Evolutionary conservation across 35 echinoderm and acorn worm species (phyloP), one percentile per base, ranked within the genome.

Genomic region (Hemicentrotus pulcherrimus): DNA sequence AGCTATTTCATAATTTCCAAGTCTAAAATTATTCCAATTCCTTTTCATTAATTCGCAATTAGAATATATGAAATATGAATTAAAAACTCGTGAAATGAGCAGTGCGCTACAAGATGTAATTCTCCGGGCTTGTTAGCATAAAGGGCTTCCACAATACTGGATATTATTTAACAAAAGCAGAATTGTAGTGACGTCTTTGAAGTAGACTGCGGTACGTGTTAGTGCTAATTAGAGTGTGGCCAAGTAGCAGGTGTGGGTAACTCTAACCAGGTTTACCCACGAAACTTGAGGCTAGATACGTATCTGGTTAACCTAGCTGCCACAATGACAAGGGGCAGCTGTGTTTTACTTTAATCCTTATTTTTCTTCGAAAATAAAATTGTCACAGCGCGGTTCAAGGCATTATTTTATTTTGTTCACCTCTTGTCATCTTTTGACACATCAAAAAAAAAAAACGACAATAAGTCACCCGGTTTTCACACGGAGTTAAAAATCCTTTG

Each of bases 221-320:
- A 78, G 65, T n/a, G 65, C 19, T 78, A 78, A 78, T 78, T 78
- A 78, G 19, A 78, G 65, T 78, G 65, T 78, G 65, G 65, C 65
- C 65, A 78, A 78, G 65, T 78, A n/a, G 65, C 65, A 78, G 65
- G 65, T 78, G 65, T 4, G 65, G 65, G 65, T 78, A 78, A 78
- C 65, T n/a, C 65, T 78, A 78, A 78, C 65, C 65, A 78, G 65
- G 65, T n/a, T 78, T 78, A n/a, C 65, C 65, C 15, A 15, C 65
- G 24, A 78, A 78, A 78, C 65, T 78, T 78, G 65, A 78, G 65
- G 65, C 65, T 78, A 78, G 65, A 78, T 78, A 78, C 65, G 19
- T n/a, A 78, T 78, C 65, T n/a, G 65, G 65, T 78, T 78, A 28
- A 7, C 65, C 65, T 78, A 28, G 19, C 28, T 78, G 65, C 65